Conservation (phyloP, 23 tunicate species). For the Phallusia fumigata region DNA sequence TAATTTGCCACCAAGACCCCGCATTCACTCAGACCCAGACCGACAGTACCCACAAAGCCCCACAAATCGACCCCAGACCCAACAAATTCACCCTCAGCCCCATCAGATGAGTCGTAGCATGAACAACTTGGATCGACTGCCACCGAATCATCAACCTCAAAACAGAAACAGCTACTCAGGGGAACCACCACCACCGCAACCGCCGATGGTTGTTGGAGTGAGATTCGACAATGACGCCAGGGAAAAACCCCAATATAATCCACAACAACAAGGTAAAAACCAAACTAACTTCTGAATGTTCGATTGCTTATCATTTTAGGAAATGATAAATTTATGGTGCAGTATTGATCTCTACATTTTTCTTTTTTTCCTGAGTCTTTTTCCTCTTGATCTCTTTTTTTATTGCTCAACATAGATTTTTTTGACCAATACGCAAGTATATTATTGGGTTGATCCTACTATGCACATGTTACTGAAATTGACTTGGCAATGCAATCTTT, state of each 20-base stretch:
- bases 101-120: constrained; percentile 20
- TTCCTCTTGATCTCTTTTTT: no score
- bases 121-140: constrained; percentile 25
- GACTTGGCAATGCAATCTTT: no score
- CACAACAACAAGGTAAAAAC: not conserved
- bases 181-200: not conserved
- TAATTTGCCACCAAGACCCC: constrained; percentile 47
- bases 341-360: no score
- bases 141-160: not conserved
- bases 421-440: no score
- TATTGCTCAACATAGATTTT: no score
- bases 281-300: no score
- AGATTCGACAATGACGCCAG: constrained; percentile 26
- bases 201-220: constrained; percentile 52
- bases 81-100: constrained; percentile 14
- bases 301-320: no score
- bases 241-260: not conserved
- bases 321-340: no score
- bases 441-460: no score
- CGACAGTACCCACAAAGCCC: constrained; percentile 1
- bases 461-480: no score
- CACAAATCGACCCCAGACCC: not conserved
- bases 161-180: constrained; percentile 35
- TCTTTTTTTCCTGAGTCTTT: no score
- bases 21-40: constrained; percentile 5